phyloP scores from a whole-genome alignment of 2,113 vertebrate species.

The Ictalurus punctatus region DNA sequence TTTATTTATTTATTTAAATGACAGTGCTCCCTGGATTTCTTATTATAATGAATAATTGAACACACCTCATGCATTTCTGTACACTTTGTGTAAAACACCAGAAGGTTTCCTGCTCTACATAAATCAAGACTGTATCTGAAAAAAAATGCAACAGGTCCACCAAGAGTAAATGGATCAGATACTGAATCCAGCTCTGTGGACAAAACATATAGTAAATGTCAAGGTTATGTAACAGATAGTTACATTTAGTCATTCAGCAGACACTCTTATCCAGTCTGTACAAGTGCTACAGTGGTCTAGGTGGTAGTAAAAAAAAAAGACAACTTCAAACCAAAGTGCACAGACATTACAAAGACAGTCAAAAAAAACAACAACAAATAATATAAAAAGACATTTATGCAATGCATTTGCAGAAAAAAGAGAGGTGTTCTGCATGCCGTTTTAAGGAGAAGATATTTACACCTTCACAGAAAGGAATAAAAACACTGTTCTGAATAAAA shows the following conservation, averaged over 20 bases:
- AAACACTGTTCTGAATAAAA: not conserved
- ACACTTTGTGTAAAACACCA: not conserved
- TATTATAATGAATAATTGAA: not conserved
- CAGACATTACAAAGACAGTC: not conserved
- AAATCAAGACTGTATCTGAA: not conserved
- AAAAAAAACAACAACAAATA: not conserved
- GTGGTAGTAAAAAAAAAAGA: not conserved
- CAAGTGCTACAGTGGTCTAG: not conserved
- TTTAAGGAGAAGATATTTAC: not conserved
- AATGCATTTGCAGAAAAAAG: not conserved
- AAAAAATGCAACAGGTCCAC: not conserved
- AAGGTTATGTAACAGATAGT: not conserved
- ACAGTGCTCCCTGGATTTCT: no score
- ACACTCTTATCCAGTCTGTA: not conserved
- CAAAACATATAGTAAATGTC: constrained; percentile 11
- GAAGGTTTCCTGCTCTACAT: not conserved
- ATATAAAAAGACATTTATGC: not conserved
- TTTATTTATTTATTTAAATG: not conserved
- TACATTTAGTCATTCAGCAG: not conserved
- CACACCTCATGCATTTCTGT: not conserved
- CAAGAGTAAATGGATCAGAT: not conserved
- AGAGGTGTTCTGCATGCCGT: not conserved
- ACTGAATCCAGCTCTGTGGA: not conserved
- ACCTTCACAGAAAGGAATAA: not conserved
- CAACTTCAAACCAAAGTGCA: not conserved